Evolutionary conservation across 2,113 vertebrate genomes (phyloP).

Genomic region (Ceyx cyanopectus): DNA sequence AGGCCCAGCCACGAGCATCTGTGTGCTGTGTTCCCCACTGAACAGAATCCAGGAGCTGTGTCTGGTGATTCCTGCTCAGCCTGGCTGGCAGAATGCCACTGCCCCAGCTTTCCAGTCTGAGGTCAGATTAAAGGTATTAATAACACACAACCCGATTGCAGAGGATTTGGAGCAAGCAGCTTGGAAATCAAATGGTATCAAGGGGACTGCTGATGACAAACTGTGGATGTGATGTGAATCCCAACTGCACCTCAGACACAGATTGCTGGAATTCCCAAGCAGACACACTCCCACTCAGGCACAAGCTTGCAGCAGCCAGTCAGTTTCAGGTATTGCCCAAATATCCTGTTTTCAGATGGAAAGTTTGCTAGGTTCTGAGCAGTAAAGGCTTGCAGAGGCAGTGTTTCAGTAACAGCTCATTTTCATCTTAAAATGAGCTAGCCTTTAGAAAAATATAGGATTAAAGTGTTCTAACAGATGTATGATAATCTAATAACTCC

Average conservation of each 20-base stretch:
- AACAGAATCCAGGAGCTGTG: conserved; percentile 39
- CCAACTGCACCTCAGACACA: not conserved
- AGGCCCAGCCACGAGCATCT: not conserved
- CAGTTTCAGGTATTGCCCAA: not conserved
- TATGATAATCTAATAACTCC: not conserved
- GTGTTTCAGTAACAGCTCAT: not conserved
- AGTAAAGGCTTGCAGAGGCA: not conserved
- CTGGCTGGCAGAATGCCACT: not conserved
- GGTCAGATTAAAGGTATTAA: conserved; percentile 61
- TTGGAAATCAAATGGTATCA: conserved; percentile 34
- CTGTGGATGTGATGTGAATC: conserved; percentile 7
- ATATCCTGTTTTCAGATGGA: not conserved
- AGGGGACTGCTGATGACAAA: conserved; percentile 5
- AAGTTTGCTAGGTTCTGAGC: not conserved
- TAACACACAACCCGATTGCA: conserved; percentile 39
- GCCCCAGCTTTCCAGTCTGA: conserved; percentile 31
- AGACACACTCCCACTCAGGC: not conserved
- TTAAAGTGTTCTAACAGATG: conserved; percentile 23
- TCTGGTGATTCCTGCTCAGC: conserved; percentile 10
- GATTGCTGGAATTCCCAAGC: not conserved
- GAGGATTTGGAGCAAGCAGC: conserved; percentile 68
- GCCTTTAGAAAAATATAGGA: not conserved
- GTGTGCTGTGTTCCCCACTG: not conserved
- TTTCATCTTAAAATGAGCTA: conserved; percentile 42
- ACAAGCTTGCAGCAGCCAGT: not conserved